Conservation (phyloP, 2,797 vertebrate species). For the Lerista edwardsae region DNA sequence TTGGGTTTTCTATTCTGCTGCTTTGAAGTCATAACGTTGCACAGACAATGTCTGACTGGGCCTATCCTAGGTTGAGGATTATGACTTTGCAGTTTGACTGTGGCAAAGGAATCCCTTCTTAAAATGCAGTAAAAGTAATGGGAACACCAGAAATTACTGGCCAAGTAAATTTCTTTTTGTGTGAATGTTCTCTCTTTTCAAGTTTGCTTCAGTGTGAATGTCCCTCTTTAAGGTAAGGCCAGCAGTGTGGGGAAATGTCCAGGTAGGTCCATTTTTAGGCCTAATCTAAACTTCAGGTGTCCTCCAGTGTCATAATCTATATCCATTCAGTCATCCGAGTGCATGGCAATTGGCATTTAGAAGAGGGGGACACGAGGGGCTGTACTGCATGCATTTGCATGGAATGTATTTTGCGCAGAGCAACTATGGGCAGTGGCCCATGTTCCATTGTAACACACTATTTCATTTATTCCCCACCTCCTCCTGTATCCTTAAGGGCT, state of each 20-base stretch:
- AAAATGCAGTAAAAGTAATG: slow-evolving; percentile 66
- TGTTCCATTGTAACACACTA: slow-evolving; percentile 59
- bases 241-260: slow-evolving; percentile 79
- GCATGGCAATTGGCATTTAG: slow-evolving; percentile 78
- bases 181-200: slow-evolving; percentile 84
- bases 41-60: slow-evolving; percentile 37
- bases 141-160: slow-evolving; percentile 69
- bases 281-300: slow-evolving; percentile 73
- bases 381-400: slow-evolving; percentile 80
- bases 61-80: slow-evolving; percentile 48
- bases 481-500: slow-evolving; percentile 48
- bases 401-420: slow-evolving; percentile 75
- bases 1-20: slow-evolving; percentile 53
- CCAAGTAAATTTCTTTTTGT: slow-evolving; percentile 83
- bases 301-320: slow-evolving; percentile 77
- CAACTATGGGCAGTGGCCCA: slow-evolving; percentile 68
- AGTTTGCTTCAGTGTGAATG: slow-evolving; percentile 85
- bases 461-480: slow-evolving; percentile 58
- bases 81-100: slow-evolving; percentile 57
- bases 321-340: slow-evolving; percentile 79
- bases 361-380: slow-evolving; percentile 63
- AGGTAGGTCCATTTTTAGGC: slow-evolving; percentile 83
- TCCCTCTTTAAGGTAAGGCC: slow-evolving; percentile 85
- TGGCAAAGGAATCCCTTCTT: slow-evolving; percentile 57
- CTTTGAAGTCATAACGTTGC: slow-evolving; percentile 62